These are phyloP conservation scores for Corythaixoides concolor DNA, from an alignment of 2,113 vertebrate genomes.

Conservation along the genomic window DNA sequence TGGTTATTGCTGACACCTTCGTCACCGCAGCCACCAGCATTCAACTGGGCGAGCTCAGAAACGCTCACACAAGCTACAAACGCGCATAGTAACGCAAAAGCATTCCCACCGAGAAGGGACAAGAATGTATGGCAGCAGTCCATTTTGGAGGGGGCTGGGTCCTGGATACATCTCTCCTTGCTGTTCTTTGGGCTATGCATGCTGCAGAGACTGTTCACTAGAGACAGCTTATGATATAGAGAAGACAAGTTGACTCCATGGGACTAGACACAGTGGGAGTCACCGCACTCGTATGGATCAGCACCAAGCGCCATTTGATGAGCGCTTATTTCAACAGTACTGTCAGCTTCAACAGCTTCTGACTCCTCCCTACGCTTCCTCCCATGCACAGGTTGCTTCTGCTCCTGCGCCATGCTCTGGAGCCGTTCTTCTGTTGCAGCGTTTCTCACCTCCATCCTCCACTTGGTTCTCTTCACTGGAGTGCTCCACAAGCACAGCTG, in stretches of 20 bases:
- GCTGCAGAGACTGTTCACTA: background rate
- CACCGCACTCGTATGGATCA: fast-evolving
- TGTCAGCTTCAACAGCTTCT: background rate
- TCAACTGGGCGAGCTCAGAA: background rate
- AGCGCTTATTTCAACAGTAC: background rate
- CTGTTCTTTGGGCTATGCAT: background rate
- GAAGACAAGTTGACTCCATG: background rate
- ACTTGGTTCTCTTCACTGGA: background rate
- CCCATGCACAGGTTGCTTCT: background rate
- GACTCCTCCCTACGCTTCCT: fast-evolving
- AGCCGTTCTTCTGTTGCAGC: background rate
- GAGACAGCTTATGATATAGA: background rate
- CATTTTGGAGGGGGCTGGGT: background rate
- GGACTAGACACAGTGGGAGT: background rate
- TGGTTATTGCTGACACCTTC: background rate
- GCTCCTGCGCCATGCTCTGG: background rate
- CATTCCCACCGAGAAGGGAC: background rate
- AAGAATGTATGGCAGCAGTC: background rate
- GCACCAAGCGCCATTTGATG: background rate
- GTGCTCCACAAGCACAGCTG: fast-evolving
- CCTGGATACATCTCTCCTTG: background rate
- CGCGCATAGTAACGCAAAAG: fast-evolving
- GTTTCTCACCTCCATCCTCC: background rate
- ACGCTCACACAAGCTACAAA: background rate
- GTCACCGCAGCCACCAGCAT: background rate